Base-by-base conservation (phyloP, 2,888 invertebrate species). In the Drosophila subsilvestris region DNA sequence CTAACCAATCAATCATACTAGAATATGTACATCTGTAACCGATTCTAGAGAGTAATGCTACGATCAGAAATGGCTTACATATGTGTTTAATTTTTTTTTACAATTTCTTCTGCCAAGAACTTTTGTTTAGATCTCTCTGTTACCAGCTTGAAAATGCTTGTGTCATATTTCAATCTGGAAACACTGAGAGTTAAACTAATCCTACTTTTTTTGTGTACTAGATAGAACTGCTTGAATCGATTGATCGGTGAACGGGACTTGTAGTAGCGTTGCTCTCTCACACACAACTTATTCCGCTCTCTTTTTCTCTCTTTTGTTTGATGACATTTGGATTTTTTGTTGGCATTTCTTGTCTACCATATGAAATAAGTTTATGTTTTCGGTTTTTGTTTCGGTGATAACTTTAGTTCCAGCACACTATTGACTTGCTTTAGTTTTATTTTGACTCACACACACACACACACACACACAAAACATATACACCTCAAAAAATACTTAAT, bases 341-440 rank as follows among this genome's bases (percentile, higher is more conserved):
- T 18, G 29, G 51, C 50, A 49, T 54, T 53, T 56, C 18, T 32
- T 53, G 54, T 70, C 47, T 62, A 32, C 29, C 44, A 45, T 71
- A 47, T 62, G 25, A 47, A 61, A 37, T 55, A 60, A 59, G 47
- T 20, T 20, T 42, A 48, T 53, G 12, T 51, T 61, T 69, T 55
- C 47, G 22, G 63, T 54, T 63, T 25, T 51, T 37, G 37, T n/a
- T 37, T n/a, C n/a, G 37, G 37, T 37, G 37, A 37, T 37, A 37
- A 37, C 7, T 37, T 37, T 14, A 37, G 3, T 48, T 63, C 27
- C 63, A 44, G 57, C 69, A 58, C 68, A 51, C 44, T 54, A 44
- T 27, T 70, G 62, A 55, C 54, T 47, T 70, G 63, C 50, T 62
- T 70, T 56, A 56, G 55, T 70, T 70, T 62, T 48, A 61, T 51